Evolutionary conservation across 2,113 vertebrate species (phyloP), one percentile per base, ranked within the genome.

Genomic region (Corvus moneduloides): DNA sequence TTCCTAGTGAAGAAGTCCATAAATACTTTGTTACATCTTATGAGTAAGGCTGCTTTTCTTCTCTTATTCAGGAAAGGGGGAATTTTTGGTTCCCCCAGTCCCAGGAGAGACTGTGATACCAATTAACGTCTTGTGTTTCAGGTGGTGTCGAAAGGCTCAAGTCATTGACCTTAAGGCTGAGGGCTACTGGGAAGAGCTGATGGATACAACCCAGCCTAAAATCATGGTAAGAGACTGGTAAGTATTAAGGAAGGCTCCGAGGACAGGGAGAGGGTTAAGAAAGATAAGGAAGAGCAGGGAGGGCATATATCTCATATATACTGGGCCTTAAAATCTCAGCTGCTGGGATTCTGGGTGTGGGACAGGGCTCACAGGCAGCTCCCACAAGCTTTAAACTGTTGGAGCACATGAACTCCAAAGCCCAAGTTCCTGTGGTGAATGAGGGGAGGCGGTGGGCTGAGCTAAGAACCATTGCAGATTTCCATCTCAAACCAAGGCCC

Each of bases 201-300:
- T 99, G 98, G 99, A 99, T 43, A 98, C 97, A 33, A 92, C 91
- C 39, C 98, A 99, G 95, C 99, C 99, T 7, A 80, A 97, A 68
- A 97, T 99, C 56, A 97, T 93, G 68, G 98, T 98, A 84, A 98
- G 98, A 87, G 99, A 99, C 98, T 99, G 99, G 99, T 99, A 91
- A 98, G 98, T 77, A 77, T 77, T 48, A 58, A 94, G 75, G 59
- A 21, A n/a, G 27, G 22, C 44, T 23, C 16, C 6, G 35, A 56
- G 30, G 5, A 43, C 27, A n/a, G 69, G 7, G 28, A 73, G 41
- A 48, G 51, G 44, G 24, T 16, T 41, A 43, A 66, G 37, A 46
- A 33, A 64, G 48, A 81, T 55, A 44, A 84, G 43, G 26, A 43
- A 30, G 48, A 44, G 28, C 11, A 78, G 27, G 27, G 21, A 35